Evolutionary conservation across 2,888 invertebrate species (phyloP), one percentile per base, ranked within the genome.

Genomic region (Geotrupes spiniger): DNA sequence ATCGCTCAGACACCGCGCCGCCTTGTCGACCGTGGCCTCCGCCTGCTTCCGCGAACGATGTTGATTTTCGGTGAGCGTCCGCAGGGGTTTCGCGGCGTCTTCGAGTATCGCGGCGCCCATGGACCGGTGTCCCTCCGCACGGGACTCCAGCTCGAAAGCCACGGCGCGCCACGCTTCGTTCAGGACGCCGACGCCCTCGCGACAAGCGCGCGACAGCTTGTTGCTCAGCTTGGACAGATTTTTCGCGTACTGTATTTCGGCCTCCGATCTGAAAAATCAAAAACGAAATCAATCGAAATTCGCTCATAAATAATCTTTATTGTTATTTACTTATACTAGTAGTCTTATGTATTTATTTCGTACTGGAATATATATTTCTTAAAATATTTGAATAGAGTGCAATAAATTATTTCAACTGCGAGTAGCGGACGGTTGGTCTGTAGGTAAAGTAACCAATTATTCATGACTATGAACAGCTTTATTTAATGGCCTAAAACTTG

Each of bases 101-200:
- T 95, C 95, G 50, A 85, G 76, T 31, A 95, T 75, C 28, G 89
- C 83, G 57, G 58, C 61, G 1, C 70, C 68, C 42, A 67, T 71
- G 60, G 74, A 82, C 81, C 85, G 84, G 77, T 95, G 95, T 44
- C 90, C 83, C 69, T 95, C 94, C 26, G 93, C 89, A 63, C 92
- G 87, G 56, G 87, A 83, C 72, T 95, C 95, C 85, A 95, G 88
- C 74, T 93, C 92, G n/a, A 85, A 76, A 41, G 92, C 92, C 51
- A 92, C 91, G 57, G 88, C 83, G 73, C 90, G 89, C 93, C 94
- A 95, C 44, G 92, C 92, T 62, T 92, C 89, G 59, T 89, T 87
- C 61, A 94, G 82, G 40, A 89, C 84, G 40, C 88, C 87, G 27
- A 85, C 80, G 58, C 85, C 81, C 64, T 87, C 88, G 53, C 87